phyloP scores from a whole-genome alignment of 2,113 vertebrate genomes.

The Promerops cafer region DNA sequence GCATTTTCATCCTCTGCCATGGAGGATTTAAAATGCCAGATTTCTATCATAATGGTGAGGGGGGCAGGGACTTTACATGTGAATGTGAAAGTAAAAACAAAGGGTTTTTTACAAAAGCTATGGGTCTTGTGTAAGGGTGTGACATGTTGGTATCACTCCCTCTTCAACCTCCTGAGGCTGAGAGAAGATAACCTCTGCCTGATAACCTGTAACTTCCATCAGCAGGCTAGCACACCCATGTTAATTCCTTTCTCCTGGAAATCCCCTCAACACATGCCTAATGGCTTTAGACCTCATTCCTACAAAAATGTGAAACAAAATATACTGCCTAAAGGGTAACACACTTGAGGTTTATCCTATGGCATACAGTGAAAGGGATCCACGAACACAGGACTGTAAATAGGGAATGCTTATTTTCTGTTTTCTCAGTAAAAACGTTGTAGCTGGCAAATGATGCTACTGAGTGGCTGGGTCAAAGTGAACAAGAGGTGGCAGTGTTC shows the following conservation, averaged over 20 bases:
- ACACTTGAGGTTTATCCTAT: background rate
- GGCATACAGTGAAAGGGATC: background rate
- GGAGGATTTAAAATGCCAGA: background rate
- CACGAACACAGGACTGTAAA: background rate
- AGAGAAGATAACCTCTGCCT: background rate
- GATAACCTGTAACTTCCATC: background rate
- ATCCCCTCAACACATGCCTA: background rate
- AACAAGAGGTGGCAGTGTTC: background rate
- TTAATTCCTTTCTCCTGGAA: background rate
- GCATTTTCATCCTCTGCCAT: background rate
- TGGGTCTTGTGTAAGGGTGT: background rate
- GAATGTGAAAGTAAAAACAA: no score
- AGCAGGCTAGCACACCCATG: background rate
- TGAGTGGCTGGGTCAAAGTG: background rate
- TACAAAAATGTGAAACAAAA: background rate
- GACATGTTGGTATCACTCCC: background rate
- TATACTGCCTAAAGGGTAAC: background rate
- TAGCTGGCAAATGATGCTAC: background rate
- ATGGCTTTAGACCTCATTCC: background rate
- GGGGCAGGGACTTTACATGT: background rate
- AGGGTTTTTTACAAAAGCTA: background rate
- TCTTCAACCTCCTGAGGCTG: background rate
- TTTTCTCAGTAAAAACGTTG: background rate
- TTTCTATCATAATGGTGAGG: background rate
- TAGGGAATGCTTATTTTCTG: background rate